Percentiles rank a stretch among this genome's conserved stretches.
Conservation (phyloP, 2,888 invertebrate species). For the Trisateles emortualis region DNA sequence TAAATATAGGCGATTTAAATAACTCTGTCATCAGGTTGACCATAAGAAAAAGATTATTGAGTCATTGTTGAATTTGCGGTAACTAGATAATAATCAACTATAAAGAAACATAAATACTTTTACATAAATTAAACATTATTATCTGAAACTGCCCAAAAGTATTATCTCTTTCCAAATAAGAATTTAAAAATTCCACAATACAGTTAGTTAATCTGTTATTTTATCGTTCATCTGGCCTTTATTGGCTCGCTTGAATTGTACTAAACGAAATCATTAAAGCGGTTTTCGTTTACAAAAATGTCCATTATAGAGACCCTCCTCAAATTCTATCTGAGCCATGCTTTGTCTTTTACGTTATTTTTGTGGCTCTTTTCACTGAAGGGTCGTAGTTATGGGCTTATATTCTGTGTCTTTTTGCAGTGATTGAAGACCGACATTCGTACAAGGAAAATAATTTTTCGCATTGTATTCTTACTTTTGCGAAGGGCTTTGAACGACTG, state of each 20-base stretch:
- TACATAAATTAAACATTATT: too few species aligned
- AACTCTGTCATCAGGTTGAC: too few species aligned
- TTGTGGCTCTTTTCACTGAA: slow-evolving; percentile 43
- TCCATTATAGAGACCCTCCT: slow-evolving; percentile 70
- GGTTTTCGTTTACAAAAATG: slow-evolving; percentile 69
- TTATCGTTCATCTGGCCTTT: slow-evolving; percentile 49
- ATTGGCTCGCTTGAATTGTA: slow-evolving; percentile 47
- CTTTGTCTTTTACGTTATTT: slow-evolving; percentile 61
- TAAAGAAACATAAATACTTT: not conserved
- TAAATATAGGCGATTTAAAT: too few species aligned
- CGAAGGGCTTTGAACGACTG: slow-evolving; percentile 10
- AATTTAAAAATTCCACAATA: slow-evolving; percentile 41
- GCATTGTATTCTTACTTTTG: slow-evolving; percentile 1
- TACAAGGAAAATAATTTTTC: slow-evolving; percentile 35
- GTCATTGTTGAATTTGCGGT: too few species aligned
- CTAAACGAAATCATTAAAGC: slow-evolving; percentile 61
- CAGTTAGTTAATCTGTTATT: slow-evolving; percentile 48
- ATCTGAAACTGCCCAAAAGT: slow-evolving; percentile 4
- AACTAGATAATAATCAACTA: too few species aligned
- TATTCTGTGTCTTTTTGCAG: slow-evolving; percentile 38
- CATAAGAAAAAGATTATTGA: too few species aligned
- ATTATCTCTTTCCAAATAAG: slow-evolving; percentile 19
- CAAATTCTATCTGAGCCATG: slow-evolving; percentile 66
- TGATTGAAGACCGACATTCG: slow-evolving; percentile 42
- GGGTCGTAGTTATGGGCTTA: slow-evolving; percentile 38